Evolutionary conservation across 2,888 invertebrate genomes (phyloP).

Genomic region (Hipparchia sbordonii): DNA sequence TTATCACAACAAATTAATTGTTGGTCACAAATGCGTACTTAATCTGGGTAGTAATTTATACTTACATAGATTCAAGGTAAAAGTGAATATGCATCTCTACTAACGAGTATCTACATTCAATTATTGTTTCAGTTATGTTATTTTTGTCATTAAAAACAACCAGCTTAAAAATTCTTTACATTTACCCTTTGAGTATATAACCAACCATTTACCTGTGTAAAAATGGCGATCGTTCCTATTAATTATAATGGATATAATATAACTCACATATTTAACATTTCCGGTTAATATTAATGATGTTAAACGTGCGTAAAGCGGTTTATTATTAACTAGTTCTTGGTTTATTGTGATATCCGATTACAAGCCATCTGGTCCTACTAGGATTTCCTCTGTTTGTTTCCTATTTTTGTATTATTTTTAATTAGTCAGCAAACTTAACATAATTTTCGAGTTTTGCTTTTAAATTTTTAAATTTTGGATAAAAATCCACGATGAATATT

Average conservation of each 20-base stretch:
- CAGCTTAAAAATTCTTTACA: too few relatives aligned
- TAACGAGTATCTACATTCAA: too few relatives aligned
- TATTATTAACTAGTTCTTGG: slow-evolving; percentile 7
- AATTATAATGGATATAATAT: background rate
- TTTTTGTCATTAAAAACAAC: too few relatives aligned
- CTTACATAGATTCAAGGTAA: slow-evolving; percentile 9
- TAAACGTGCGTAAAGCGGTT: background rate
- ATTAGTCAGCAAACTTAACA: background rate
- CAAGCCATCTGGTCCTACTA: background rate
- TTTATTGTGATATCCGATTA: slow-evolving; percentile 1
- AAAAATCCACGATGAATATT: background rate
- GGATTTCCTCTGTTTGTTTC: slow-evolving; percentile 20
- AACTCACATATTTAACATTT: background rate
- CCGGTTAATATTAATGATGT: slow-evolving; percentile 2
- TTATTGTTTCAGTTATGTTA: too few relatives aligned
- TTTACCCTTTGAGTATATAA: too few relatives aligned
- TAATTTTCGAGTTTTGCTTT: background rate
- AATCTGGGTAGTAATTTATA: slow-evolving; percentile 4
- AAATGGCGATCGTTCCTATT: background rate
- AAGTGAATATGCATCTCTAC: slow-evolving; percentile 2
- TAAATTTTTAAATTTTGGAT: too few relatives aligned
- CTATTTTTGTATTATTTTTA: slow-evolving; percentile 6
- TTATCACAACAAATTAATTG: slow-evolving; percentile 10
- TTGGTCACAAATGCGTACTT: background rate
- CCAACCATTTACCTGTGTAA: too few relatives aligned